Conservation (phyloP, 2,888 invertebrate genomes). For the Cheilosia impressa region DNA sequence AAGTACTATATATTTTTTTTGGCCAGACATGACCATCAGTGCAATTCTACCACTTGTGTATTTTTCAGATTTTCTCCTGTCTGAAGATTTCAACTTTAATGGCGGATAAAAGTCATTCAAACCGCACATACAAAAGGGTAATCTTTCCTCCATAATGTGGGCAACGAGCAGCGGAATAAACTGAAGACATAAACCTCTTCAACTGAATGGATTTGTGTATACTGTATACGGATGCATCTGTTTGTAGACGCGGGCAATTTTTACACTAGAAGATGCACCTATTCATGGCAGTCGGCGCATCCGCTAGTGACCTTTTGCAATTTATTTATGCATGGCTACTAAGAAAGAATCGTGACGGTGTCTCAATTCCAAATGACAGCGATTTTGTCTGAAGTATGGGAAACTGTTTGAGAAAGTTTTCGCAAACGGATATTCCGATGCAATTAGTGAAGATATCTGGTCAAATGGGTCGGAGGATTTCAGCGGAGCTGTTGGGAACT, state of each 20-base stretch:
- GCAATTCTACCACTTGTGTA: constrained; percentile 44
- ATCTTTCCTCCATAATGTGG: constrained; percentile 41
- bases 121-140: constrained; percentile 60
- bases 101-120: constrained; percentile 71
- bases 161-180: constrained; percentile 54
- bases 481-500: too few relatives aligned
- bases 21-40: constrained; percentile 40
- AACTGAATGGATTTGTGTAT: constrained; percentile 1
- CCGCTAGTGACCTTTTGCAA: constrained; percentile 53
- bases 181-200: constrained; percentile 48
- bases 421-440: too few relatives aligned
- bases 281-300: not conserved
- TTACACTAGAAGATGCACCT: constrained; percentile 10
- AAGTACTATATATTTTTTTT: too few relatives aligned
- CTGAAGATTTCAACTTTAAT: constrained; percentile 45
- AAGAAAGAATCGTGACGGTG: constrained; percentile 61
- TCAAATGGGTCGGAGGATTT: too few relatives aligned
- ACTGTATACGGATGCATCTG: constrained; percentile 28
- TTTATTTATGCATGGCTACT: constrained; percentile 19
- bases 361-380: constrained; percentile 57
- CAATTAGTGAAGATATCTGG: too few relatives aligned
- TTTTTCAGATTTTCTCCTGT: constrained; percentile 34
- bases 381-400: constrained; percentile 26
- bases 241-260: constrained; percentile 21
- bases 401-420: too few relatives aligned